Evolutionary conservation across 2,888 invertebrate genomes (phyloP).

Genomic region (Nomada hirtipes): DNA sequence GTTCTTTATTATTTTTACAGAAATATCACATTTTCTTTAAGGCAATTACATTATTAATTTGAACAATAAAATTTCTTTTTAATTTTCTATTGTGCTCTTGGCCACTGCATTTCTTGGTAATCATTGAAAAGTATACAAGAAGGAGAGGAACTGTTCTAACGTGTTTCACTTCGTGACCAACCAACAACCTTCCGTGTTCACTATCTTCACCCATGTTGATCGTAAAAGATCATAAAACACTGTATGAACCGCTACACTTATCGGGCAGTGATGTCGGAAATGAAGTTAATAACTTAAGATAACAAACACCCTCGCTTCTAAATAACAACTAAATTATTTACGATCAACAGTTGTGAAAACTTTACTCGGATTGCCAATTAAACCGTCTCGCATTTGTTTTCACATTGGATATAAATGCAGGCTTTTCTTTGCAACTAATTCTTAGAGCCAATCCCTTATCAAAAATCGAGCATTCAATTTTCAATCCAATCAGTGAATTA

Average conservation of each 20-base stretch:
- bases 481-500: too few relatives aligned
- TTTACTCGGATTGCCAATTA: neutral
- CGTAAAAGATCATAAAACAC: conserved; percentile 32
- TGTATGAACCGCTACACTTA: conserved; percentile 23
- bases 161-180: conserved; percentile 6
- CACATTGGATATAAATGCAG: neutral
- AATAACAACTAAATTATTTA: conserved; percentile 7
- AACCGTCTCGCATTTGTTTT: neutral
- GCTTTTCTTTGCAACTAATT: too few relatives aligned
- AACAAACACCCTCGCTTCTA: neutral
- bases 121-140: conserved; percentile 21
- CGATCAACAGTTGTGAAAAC: neutral
- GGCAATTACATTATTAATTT: neutral
- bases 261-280: conserved; percentile 23
- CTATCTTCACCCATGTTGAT: conserved; percentile 24
- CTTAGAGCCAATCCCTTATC: too few relatives aligned
- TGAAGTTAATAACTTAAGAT: conserved; percentile 23
- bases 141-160: conserved; percentile 6
- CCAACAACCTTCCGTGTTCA: conserved; percentile 27
- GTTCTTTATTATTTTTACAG: too few relatives aligned
- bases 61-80: conserved; percentile 2
- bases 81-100: neutral
- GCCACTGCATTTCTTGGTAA: conserved; percentile 7
- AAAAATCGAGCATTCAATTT: too few relatives aligned
- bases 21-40: too few relatives aligned